Conservation (phyloP, 2,888 invertebrate species). For the Synanthedon vespiformis region DNA sequence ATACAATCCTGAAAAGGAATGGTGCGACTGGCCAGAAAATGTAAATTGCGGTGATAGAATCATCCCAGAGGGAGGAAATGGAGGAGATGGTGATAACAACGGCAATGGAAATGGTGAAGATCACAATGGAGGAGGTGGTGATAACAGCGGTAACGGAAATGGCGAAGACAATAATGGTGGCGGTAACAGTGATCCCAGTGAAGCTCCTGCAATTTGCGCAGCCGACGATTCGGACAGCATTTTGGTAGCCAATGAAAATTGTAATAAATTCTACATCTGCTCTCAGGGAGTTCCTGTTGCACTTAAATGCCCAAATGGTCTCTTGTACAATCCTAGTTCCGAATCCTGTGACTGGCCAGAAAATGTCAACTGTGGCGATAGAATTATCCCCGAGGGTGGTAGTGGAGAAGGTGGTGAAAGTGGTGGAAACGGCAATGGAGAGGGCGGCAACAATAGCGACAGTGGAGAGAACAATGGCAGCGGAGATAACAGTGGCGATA, state of each 20-base stretch:
- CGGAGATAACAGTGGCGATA: slow-evolving; percentile 4
- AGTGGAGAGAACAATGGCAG: slow-evolving; percentile 7
- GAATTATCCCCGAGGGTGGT: slow-evolving; percentile 8
- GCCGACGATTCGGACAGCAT: slow-evolving; percentile 15
- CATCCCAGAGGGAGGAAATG: slow-evolving; percentile 7
- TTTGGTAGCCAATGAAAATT: slow-evolving; percentile 25
- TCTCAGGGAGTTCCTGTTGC: slow-evolving; percentile 14
- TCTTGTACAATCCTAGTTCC: slow-evolving; percentile 18
- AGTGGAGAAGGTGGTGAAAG: slow-evolving; percentile 15
- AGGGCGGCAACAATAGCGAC: slow-evolving; percentile 10
- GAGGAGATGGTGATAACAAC: slow-evolving; percentile 2
- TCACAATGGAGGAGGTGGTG: too few species aligned
- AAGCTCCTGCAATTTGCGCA: slow-evolving; percentile 22
- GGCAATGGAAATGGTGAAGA: too few species aligned
- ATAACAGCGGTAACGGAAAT: too few species aligned
- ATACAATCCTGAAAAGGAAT: slow-evolving; percentile 17
- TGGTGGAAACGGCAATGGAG: slow-evolving; percentile 4
- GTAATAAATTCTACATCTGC: slow-evolving; percentile 27
- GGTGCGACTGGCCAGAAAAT: slow-evolving; percentile 24
- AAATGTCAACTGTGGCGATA: slow-evolving; percentile 19
- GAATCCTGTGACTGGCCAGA: slow-evolving; percentile 22
- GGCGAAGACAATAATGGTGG: too few species aligned
- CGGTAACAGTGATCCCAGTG: slow-evolving; percentile 18
- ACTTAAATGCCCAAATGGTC: slow-evolving; percentile 12
- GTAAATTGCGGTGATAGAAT: slow-evolving; percentile 20